Evolutionary conservation across 2,888 invertebrate genomes (phyloP), one percentile per base, ranked within the genome.

Genomic region (Lycaena phlaeas): DNA sequence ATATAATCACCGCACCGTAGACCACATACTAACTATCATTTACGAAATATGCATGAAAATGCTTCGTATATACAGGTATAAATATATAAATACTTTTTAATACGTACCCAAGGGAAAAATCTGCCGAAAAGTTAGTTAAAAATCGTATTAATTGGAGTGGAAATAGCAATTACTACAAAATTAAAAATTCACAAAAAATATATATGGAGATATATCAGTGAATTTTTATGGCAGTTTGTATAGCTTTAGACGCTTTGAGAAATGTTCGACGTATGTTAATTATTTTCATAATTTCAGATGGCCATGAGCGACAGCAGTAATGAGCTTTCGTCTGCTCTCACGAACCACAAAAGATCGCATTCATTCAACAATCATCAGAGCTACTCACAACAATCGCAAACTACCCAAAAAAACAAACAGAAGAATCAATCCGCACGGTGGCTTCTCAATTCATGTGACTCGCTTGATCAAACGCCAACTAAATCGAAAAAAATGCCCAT

Each of bases 281-380:
- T 1, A 38, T 14, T 14, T 27, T 18, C 18, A 25, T 50, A 56
- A 51, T 59, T 52, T 55, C 81, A 90, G 90, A 90, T 90, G 89
- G 88, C 90, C 64, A 88, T 88, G 64, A 73, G 78, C 82, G 77
- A 86, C 78, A 76, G 85, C 75, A 77, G 84, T 79, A 74, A 72
- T 63, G 82, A 85, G 62, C 57, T 82, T 52, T 72, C 78, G 63
- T 77, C 85, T 57, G 76, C 77, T 56, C 72, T 82, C 52, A 87
- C 86, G 69, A 88, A 84, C 85, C 89, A 87, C 86, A 90, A 86
- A 87, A 86, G 86, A 87, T 89, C 86, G 85, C 89, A 86, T 58
- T 89, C 89, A 67, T 88, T 89, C 85, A 89, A 89, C 76, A 89
- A 89, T 72, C 89, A 89, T 73, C 88, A 88, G 81, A 89, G 88